A percentile compares a stretch with the other conserved stretches of the same genome.
These are phyloP conservation scores for Ardeotis arabs DNA, from an alignment of 2,113 vertebrate species.

Conservation along the genomic window DNA sequence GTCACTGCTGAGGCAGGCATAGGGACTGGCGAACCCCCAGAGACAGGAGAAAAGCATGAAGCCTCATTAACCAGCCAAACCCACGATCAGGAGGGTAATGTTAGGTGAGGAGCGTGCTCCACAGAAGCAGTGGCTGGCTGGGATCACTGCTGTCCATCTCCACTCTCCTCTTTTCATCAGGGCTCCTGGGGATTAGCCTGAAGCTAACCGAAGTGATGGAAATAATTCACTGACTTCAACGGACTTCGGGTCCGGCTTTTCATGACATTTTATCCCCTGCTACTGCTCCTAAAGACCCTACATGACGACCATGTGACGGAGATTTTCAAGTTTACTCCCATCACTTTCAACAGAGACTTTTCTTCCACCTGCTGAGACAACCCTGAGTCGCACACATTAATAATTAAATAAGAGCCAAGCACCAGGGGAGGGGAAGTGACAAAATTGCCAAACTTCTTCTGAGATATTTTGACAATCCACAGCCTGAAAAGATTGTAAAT, in stretches of 20 bases:
- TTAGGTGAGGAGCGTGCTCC: background rate
- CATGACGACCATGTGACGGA: background rate
- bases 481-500: constrained; percentile 66
- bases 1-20: background rate
- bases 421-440: constrained; percentile 56
- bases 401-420: constrained; percentile 64
- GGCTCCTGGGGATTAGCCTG: background rate
- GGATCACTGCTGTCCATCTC: background rate
- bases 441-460: constrained; percentile 58
- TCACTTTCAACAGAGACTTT: constrained; percentile 46
- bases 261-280: background rate
- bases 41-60: background rate
- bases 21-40: fast-evolving
- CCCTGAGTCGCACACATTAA: background rate
- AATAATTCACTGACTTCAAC: background rate
- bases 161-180: background rate
- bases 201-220: background rate
- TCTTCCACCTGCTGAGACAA: constrained; percentile 32
- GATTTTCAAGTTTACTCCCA: constrained; percentile 14
- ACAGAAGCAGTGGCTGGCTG: background rate
- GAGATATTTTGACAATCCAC: constrained; percentile 63
- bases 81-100: background rate
- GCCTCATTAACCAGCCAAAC: background rate
- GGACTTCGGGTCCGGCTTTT: background rate
- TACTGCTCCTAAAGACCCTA: background rate